These are phyloP conservation scores for Antechinus stuartii DNA, from an alignment of 2,113 vertebrate species.

Conservation along the genomic window DNA sequence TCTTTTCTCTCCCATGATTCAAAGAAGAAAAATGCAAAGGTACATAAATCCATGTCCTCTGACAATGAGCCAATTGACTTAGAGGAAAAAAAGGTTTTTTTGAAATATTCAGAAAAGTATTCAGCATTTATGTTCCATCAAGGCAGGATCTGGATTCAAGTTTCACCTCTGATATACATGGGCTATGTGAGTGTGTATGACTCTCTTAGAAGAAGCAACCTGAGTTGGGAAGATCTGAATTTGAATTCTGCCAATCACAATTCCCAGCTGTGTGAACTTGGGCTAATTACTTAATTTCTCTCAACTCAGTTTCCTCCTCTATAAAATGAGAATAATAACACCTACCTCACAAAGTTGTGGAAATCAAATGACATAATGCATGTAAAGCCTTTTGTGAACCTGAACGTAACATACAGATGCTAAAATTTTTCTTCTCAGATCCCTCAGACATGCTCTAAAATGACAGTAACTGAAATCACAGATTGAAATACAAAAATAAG, in stretches of 20 bases:
- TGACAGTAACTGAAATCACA: background rate
- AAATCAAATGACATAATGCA: background rate
- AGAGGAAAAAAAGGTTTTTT: too few species aligned
- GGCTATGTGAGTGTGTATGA: background rate
- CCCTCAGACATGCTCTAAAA: background rate
- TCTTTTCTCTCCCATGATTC: background rate
- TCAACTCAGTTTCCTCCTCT: background rate
- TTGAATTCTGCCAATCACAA: background rate
- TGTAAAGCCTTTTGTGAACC: background rate
- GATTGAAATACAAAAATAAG: background rate
- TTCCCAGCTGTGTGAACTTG: background rate
- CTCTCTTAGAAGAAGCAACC: background rate
- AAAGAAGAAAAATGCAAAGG: background rate
- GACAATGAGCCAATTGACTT: too few species aligned
- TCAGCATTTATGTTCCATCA: too few species aligned
- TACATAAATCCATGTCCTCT: background rate
- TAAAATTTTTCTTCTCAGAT: background rate
- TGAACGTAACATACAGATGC: background rate
- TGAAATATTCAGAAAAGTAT: too few species aligned
- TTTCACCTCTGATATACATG: background rate
- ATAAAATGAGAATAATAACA: background rate
- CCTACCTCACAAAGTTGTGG: background rate
- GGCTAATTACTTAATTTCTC: background rate
- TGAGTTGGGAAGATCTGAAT: background rate
- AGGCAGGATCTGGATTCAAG: background rate